phyloP scores from a whole-genome alignment of 2,888 invertebrate species.

The Parnassius glacialis region DNA sequence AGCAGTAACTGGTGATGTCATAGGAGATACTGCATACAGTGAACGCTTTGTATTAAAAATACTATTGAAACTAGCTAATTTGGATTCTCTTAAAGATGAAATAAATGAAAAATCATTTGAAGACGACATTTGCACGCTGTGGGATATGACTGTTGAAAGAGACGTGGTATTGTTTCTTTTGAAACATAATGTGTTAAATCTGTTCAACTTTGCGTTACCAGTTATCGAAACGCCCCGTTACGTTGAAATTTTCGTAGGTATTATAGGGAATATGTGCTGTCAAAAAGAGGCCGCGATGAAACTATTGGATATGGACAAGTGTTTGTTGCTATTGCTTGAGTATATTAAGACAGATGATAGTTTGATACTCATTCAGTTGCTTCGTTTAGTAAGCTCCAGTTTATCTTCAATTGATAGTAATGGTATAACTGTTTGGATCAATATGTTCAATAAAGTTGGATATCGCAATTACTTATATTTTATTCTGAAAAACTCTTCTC shows the following conservation, averaged over 20 bases:
- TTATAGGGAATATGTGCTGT: constrained; percentile 91
- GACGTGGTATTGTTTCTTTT: constrained; percentile 87
- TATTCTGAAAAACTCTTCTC: constrained; percentile 82
- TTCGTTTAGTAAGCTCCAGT: constrained; percentile 84
- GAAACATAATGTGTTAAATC: constrained; percentile 84
- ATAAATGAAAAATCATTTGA: constrained; percentile 83
- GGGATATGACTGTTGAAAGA: constrained; percentile 92
- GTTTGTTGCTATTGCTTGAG: constrained; percentile 79
- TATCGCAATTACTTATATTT: constrained; percentile 60
- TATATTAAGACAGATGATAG: constrained; percentile 84
- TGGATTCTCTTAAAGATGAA: constrained; percentile 72
- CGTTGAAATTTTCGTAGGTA: constrained; percentile 90
- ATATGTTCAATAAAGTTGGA: constrained; percentile 60
- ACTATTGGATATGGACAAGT: constrained; percentile 78
- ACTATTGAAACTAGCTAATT: constrained; percentile 82
- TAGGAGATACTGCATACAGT: constrained; percentile 90
- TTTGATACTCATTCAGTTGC: constrained; percentile 86
- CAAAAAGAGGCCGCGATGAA: constrained; percentile 81
- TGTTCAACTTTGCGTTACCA: constrained; percentile 81
- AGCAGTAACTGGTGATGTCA: constrained; percentile 85
- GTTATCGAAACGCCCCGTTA: constrained; percentile 83
- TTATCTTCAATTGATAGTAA: constrained; percentile 63
- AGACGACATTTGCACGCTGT: constrained; percentile 87
- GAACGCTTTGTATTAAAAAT: constrained; percentile 87
- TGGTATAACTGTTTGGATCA: constrained; percentile 82